phyloP scores from a whole-genome alignment of 2,888 invertebrate species.

The Reticulitermes lucifugus region DNA sequence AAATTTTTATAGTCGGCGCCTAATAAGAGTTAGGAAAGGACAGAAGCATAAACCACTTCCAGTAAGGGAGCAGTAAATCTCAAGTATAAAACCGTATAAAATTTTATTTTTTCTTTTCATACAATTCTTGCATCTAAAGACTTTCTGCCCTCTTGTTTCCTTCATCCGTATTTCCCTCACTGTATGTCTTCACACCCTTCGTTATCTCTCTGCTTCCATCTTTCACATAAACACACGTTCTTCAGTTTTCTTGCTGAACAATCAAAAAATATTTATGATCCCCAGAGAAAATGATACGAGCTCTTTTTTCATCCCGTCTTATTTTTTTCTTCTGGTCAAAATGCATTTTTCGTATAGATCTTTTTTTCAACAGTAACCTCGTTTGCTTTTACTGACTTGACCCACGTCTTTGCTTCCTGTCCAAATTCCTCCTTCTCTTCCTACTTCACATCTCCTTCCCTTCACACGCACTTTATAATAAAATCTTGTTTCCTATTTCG shows the following conservation, averaged over 20 bases:
- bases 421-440: background rate
- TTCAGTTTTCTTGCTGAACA: background rate
- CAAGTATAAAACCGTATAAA: background rate
- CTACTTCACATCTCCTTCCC: background rate
- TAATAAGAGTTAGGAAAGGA: background rate
- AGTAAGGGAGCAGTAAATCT: background rate
- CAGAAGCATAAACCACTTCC: background rate
- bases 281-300: background rate
- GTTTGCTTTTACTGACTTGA: background rate
- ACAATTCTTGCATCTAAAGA: slow-evolving; percentile 12
- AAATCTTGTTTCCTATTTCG: background rate
- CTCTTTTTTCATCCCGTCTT: background rate
- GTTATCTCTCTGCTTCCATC: background rate
- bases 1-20: slow-evolving; percentile 13
- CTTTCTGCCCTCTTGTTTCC: background rate
- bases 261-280: slow-evolving; percentile 9
- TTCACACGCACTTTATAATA: background rate
- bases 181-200: background rate
- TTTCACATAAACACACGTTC: background rate
- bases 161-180: background rate
- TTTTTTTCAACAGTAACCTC: background rate
- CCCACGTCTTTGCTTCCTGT: background rate
- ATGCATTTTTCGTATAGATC: slow-evolving; percentile 5
- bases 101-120: background rate
- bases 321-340: background rate